A percentile compares a stretch with the other conserved stretches of the same genome.
These are phyloP conservation scores for Sinosuthora webbiana DNA, from an alignment of 2,113 vertebrate genomes.

Conservation along the genomic window DNA sequence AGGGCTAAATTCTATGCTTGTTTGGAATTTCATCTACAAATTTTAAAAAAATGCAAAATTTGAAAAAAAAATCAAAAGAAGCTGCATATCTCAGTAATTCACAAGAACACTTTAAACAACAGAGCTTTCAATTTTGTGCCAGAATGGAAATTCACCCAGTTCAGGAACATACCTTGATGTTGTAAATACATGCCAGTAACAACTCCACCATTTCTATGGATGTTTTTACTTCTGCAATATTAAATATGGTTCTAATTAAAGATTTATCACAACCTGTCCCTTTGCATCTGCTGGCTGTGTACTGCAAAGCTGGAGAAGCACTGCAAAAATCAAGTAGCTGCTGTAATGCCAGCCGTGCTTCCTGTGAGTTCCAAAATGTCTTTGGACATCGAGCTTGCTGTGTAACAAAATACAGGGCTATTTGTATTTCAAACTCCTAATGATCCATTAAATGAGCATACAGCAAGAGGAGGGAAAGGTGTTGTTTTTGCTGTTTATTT, in stretches of 20 bases:
- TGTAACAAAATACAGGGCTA: conserved; percentile 8
- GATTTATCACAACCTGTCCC: conserved; percentile 21
- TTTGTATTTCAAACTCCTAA: conserved; percentile 5
- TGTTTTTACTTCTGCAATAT: conserved; percentile 11
- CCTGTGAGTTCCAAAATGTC: not conserved
- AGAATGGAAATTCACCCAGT: not conserved
- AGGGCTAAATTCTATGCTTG: not conserved
- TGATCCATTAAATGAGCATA: not conserved
- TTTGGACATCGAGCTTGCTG: not conserved
- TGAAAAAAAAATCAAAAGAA: not conserved
- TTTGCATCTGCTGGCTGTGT: not conserved
- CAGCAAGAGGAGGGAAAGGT: not conserved
- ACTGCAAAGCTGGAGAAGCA: not conserved
- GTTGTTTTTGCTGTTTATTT: not conserved
- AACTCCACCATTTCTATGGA: not conserved
- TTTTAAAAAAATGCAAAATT: accelerated
- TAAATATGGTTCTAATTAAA: conserved; percentile 39
- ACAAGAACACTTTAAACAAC: not conserved
- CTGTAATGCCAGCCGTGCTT: not conserved
- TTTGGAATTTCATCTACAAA: not conserved
- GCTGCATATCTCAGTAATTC: not conserved
- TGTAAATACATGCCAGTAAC: not conserved
- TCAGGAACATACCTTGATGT: not conserved
- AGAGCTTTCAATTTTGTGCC: not conserved
- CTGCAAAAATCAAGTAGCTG: not conserved